A percentile compares a stretch with the other conserved stretches of the same genome.
These are phyloP conservation scores for Ochotona princeps DNA, from an alignment of 2,113 vertebrate genomes.

Conservation along the genomic window DNA sequence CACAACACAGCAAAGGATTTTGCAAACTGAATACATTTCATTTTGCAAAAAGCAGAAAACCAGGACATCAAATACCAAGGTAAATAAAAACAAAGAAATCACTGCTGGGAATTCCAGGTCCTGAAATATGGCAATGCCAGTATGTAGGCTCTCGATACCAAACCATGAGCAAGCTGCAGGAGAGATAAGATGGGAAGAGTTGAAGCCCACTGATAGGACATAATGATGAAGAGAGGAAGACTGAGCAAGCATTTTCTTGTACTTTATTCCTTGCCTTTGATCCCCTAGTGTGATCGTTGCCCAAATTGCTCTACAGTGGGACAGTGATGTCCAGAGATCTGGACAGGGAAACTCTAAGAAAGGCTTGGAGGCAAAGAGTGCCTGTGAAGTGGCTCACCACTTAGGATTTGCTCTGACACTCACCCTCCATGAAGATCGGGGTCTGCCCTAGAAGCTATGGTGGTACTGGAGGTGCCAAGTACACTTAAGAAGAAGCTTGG, in stretches of 20 bases:
- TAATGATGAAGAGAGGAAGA: background rate
- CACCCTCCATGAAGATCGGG: background rate
- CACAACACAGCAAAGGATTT: background rate
- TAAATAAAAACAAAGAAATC: background rate
- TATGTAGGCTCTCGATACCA: background rate
- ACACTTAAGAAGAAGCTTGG: background rate
- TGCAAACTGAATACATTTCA: background rate
- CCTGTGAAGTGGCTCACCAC: background rate
- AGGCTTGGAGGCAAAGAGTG: background rate
- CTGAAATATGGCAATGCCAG: background rate
- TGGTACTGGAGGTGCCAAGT: background rate
- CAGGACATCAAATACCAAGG: background rate
- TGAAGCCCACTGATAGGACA: background rate
- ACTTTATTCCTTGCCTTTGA: background rate
- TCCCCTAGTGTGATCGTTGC: background rate
- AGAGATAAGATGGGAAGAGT: background rate
- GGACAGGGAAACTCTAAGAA: background rate
- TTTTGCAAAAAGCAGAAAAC: background rate
- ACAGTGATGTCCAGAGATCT: background rate
- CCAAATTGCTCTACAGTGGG: background rate
- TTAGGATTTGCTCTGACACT: background rate
- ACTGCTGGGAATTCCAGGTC: background rate
- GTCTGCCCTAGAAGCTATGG: background rate
- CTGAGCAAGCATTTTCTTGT: background rate
- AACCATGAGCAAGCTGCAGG: background rate